Evolutionary conservation across 1,140 invertebrate genomes (phyloP).

Genomic region (Antheraea pernyi): DNA sequence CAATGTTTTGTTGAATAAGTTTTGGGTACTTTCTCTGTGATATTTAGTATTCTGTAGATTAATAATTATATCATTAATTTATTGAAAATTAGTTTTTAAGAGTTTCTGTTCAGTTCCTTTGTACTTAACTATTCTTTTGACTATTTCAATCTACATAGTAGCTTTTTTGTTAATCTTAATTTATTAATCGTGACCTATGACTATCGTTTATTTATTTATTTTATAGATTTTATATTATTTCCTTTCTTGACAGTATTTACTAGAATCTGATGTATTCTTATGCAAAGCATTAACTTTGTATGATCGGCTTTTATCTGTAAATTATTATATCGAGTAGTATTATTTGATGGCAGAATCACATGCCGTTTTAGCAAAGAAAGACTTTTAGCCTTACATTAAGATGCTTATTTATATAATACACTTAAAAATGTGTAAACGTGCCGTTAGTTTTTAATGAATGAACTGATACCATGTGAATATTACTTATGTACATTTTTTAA

Average conservation of each 20-base stretch:
- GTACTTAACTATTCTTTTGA: slow-evolving; percentile 38
- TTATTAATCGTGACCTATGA: slow-evolving; percentile 25
- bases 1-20: slow-evolving; percentile 68
- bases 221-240: slow-evolving; percentile 24
- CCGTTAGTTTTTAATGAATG: slow-evolving; percentile 57
- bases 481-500: slow-evolving; percentile 38
- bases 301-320: slow-evolving; percentile 17
- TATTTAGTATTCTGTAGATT: slow-evolving; percentile 74
- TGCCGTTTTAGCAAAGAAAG: slow-evolving; percentile 66
- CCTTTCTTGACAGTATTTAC: slow-evolving; percentile 30
- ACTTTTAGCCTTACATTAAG: slow-evolving; percentile 61
- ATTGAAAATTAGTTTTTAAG: slow-evolving; percentile 59
- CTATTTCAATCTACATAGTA: slow-evolving; percentile 18
- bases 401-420: slow-evolving; percentile 61
- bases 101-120: slow-evolving; percentile 63
- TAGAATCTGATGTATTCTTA: slow-evolving; percentile 37
- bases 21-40: slow-evolving; percentile 77
- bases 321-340: slow-evolving; percentile 58
- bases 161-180: slow-evolving; percentile 24
- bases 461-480: slow-evolving; percentile 63
- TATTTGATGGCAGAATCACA: slow-evolving; percentile 48
- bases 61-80: slow-evolving; percentile 71
- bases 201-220: slow-evolving; percentile 33
- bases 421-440: slow-evolving; percentile 42
- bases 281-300: slow-evolving; percentile 36